Evolutionary conservation across 2,113 vertebrate species (phyloP).

Genomic region (Scomber japonicus): DNA sequence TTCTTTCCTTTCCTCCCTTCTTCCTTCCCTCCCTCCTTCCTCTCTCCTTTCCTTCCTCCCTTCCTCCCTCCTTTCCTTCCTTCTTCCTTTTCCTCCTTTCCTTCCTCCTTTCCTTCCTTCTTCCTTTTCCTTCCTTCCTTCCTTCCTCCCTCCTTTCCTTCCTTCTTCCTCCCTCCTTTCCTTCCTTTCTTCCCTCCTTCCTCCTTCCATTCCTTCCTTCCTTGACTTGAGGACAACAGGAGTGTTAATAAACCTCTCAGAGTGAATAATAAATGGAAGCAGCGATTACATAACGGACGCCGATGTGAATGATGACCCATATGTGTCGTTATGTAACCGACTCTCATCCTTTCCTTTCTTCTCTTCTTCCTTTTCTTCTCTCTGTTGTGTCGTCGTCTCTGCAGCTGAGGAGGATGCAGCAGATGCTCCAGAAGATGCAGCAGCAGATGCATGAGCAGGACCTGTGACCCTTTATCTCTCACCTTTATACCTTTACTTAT

Average conservation of each 20-base stretch:
- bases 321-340: constrained; percentile 38
- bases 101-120: too few relatives aligned
- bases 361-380: background rate
- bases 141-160: too few relatives aligned
- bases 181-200: too few relatives aligned
- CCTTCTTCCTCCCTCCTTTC: too few relatives aligned
- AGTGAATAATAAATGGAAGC: constrained; percentile 19
- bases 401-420: constrained; percentile 83
- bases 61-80: too few relatives aligned
- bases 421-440: constrained; percentile 86
- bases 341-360: constrained; percentile 2
- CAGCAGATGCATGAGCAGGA: constrained; percentile 85
- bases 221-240: too few relatives aligned
- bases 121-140: too few relatives aligned
- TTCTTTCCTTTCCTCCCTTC: too few relatives aligned
- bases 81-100: too few relatives aligned
- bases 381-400: background rate
- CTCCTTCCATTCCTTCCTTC: too few relatives aligned
- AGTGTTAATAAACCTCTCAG: constrained; percentile 1
- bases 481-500: background rate
- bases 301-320: constrained; percentile 38
- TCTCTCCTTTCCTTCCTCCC: too few relatives aligned
- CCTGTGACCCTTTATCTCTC: constrained; percentile 63
- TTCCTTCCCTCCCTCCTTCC: too few relatives aligned
- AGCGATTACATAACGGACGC: constrained; percentile 27